Base-by-base conservation (phyloP, 2,797 vertebrate species). In the Acanthiza pusilla region DNA sequence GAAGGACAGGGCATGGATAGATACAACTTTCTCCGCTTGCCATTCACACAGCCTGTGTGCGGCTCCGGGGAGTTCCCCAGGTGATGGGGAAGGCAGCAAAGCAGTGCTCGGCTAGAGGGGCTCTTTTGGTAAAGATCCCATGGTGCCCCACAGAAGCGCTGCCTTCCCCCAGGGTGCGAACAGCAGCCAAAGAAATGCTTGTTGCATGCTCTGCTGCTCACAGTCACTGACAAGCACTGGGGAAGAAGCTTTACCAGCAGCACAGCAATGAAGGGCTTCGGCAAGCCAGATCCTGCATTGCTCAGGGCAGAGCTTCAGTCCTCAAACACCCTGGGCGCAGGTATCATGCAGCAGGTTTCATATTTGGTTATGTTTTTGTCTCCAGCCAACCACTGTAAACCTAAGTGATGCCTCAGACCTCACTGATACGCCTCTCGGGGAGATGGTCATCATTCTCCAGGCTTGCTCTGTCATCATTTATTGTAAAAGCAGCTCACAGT, bases 401-500 rank as follows among this genome's bases (percentile, higher is more conserved):
- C 34, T 61, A 85, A 68, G 77, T 23, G 57, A 89, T 94, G 82
- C 53, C 65, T 87, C 70, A 54, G 76, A 93, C 72, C 65, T 75
- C 36, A 50, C 14, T 13, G 72, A 76, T 66, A 83, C 3, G 2
- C 87, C 92, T 96, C 86, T 61, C 21, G 47, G 61, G 71, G 70
- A 93, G 90, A 93, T 0, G 36, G 92, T 77, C 95, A 91, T 91
- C 91, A 74, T 67, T 91, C 88, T 84, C 73, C 85, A 84, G 65
- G 83, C 79, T 50, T 72, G 60, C 82, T 65, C 88, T 93, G 94
- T 76, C 91, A 94, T 91, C 61, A 48, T 85, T 89, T 93, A 83
- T 86, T 88, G 94, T 84, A 92, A 93, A 94, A 92, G 89, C 73
- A 78, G 79, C 89, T 91, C 81, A 43, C 61, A 18, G 78, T 85